phyloP scores from a whole-genome alignment of 2,797 vertebrate genomes.

The Loriculus beryllinus region DNA sequence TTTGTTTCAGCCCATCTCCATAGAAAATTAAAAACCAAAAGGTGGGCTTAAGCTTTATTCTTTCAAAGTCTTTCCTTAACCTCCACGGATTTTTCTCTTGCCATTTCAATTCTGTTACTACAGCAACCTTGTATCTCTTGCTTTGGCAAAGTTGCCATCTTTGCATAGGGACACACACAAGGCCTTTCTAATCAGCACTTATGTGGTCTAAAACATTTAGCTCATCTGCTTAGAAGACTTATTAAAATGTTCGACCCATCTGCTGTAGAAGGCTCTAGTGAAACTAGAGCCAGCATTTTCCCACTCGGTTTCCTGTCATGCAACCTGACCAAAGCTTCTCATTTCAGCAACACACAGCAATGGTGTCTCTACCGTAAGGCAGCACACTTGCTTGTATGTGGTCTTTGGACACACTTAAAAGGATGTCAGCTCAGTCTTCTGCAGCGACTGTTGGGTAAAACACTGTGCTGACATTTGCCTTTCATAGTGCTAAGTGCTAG shows the following conservation, averaged over 20 bases:
- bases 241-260: conserved; percentile 34
- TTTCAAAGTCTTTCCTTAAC: not conserved
- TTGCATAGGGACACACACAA: conserved; percentile 16
- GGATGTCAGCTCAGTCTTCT: not conserved
- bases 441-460: not conserved
- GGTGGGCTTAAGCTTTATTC: not conserved
- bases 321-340: conserved; percentile 15
- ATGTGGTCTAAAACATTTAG: conserved; percentile 52
- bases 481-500: not conserved
- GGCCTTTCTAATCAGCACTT: conserved; percentile 28
- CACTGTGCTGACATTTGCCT: conserved; percentile 5
- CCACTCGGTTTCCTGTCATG: conserved; percentile 29
- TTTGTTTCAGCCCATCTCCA: not conserved
- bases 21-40: not conserved
- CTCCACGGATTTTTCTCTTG: not conserved
- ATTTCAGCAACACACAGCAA: not conserved
- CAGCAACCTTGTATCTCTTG: conserved; percentile 20
- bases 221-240: conserved; percentile 44
- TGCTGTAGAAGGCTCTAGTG: conserved; percentile 16
- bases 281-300: conserved; percentile 20
- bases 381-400: not conserved
- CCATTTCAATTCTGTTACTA: conserved; percentile 44
- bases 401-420: not conserved
- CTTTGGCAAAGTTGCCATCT: conserved; percentile 21
- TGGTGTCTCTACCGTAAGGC: conserved; percentile 1